phyloP scores from a whole-genome alignment of 2,113 vertebrate species.

The Leiothrix lutea region DNA sequence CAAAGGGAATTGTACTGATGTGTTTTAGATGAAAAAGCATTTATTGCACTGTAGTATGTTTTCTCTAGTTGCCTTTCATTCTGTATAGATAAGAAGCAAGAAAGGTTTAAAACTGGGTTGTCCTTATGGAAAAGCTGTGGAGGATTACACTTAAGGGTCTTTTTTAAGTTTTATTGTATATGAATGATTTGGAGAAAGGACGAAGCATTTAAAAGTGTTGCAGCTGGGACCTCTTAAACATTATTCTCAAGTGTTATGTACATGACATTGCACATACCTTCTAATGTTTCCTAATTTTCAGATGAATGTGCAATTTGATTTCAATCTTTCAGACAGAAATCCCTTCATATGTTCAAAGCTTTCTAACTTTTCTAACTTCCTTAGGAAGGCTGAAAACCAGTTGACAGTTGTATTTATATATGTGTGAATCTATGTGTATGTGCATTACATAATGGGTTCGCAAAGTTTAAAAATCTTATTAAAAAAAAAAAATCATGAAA shows the following conservation, averaged over 20 bases:
- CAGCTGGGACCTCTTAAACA: not conserved
- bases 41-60: not conserved
- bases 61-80: not conserved
- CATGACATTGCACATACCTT: not conserved
- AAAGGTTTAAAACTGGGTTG: not conserved
- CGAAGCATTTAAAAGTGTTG: not conserved
- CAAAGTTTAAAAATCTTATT: not conserved
- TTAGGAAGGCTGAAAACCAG: not conserved
- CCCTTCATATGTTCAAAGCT: not conserved
- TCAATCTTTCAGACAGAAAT: not conserved
- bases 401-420: not conserved
- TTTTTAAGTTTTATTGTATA: not conserved
- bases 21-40: not conserved
- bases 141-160: not conserved
- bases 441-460: not conserved
- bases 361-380: not conserved
- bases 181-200: not conserved
- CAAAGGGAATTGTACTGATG: not conserved
- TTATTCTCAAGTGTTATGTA: not conserved
- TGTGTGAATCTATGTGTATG: not conserved
- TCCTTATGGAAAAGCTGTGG: not conserved
- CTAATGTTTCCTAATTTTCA: not conserved
- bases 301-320: not conserved
- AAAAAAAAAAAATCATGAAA: not conserved
- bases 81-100: not conserved